Evolutionary conservation across 1,140 invertebrate species (phyloP).

Genomic region (Pogonognathellus flavescens): DNA sequence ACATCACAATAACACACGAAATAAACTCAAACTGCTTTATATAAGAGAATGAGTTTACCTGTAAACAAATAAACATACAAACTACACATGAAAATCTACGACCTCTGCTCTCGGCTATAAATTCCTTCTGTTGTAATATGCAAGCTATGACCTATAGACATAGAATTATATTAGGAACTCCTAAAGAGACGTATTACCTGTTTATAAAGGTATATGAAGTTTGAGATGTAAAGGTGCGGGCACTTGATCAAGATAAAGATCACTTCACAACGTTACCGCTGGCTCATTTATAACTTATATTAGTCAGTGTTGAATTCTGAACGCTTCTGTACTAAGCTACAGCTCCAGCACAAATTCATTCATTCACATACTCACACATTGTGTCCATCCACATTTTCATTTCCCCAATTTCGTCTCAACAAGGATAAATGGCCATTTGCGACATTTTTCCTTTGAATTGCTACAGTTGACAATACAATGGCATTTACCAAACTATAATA

Average conservation of each 20-base stretch:
- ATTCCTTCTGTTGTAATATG: too few relatives aligned
- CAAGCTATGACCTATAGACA: too few relatives aligned
- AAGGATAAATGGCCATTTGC: conserved; percentile 34
- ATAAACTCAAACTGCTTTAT: not conserved
- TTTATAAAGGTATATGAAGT: not conserved
- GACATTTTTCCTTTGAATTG: conserved; percentile 14
- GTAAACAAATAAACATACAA: conserved; percentile 7
- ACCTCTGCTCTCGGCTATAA: too few relatives aligned
- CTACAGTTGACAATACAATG: conserved; percentile 11
- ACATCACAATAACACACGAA: not conserved
- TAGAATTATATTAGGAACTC: not conserved
- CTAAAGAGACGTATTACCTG: too few relatives aligned
- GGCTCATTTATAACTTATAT: not conserved
- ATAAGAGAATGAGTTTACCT: not conserved
- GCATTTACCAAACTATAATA: conserved; percentile 2
- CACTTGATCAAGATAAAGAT: conserved; percentile 56
- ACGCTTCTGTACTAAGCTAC: not conserved
- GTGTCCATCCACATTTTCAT: conserved; percentile 26
- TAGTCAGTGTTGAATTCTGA: not conserved
- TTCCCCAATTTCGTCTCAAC: conserved; percentile 31
- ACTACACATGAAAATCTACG: not conserved
- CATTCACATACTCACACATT: not conserved
- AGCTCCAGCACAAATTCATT: conserved; percentile 8
- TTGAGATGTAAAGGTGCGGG: conserved; percentile 33
- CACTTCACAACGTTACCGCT: not conserved